Conservation (phyloP, 2,888 invertebrate species). For the Dasypolia templi region DNA sequence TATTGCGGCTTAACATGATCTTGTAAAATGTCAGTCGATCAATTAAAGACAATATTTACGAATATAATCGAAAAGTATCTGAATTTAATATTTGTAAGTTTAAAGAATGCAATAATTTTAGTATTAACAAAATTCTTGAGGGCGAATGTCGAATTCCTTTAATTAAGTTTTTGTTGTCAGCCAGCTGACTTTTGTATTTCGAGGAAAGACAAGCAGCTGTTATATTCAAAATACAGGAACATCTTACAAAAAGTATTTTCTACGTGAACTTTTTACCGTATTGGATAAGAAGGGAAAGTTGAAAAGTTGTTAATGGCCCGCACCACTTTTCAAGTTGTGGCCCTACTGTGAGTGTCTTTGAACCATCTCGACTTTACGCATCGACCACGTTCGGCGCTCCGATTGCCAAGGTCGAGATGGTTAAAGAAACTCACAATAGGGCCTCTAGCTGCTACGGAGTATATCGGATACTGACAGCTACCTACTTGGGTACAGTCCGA, state of each 20-base stretch:
- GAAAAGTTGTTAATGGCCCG: too few species aligned
- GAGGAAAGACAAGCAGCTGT: conserved; percentile 43
- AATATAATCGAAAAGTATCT: conserved; percentile 16
- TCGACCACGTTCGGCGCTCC: too few species aligned
- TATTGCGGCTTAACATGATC: conserved; percentile 15
- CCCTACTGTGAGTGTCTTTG: too few species aligned
- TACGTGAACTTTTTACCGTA: conserved; percentile 11
- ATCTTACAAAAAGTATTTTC: conserved; percentile 2
- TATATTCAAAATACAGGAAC: conserved; percentile 26
- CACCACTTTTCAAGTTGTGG: too few species aligned
- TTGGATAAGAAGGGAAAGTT: conserved; percentile 1
- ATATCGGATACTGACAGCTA: too few species aligned
- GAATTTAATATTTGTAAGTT: conserved; percentile 7
- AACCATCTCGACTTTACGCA: too few species aligned
- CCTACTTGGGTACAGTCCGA: too few species aligned
- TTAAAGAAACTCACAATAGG: too few species aligned
- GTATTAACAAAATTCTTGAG: conserved; percentile 26
- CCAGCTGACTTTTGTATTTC: conserved; percentile 44
- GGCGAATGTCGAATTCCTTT: conserved; percentile 36
- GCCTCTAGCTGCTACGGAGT: too few species aligned
- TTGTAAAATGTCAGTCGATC: conserved; percentile 31
- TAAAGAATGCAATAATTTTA: conserved; percentile 40
- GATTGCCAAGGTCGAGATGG: too few species aligned
- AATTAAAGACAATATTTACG: conserved; percentile 16
- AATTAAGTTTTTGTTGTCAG: conserved; percentile 34